Evolutionary conservation across 37 sponge, comb jelly and placozoan species (phyloP).

Genomic region (Crambe crambe): DNA sequence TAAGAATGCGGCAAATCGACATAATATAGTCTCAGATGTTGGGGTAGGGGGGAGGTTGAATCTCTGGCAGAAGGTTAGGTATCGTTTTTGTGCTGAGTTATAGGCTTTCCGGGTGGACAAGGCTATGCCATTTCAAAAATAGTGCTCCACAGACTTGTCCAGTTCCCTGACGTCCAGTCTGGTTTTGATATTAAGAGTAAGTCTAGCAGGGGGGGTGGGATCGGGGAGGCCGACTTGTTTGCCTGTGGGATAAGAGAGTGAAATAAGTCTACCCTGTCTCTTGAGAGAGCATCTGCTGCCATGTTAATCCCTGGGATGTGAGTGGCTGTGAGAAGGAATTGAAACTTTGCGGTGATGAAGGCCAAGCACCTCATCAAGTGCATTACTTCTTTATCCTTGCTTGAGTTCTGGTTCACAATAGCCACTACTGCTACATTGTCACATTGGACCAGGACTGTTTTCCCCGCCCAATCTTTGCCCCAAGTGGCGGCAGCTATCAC

Average conservation of each 20-base stretch:
- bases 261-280: not conserved
- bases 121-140: not conserved
- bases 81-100: slow-evolving; percentile 9
- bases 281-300: not conserved
- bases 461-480: not conserved
- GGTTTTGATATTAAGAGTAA: not conserved
- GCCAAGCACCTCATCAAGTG: not conserved
- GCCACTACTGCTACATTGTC: not conserved
- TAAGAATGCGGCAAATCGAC: too few species aligned
- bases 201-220: not conserved
- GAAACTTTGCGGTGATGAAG: not conserved
- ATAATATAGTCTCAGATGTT: slow-evolving; percentile 18
- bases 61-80: slow-evolving; percentile 27
- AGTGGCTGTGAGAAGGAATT: not conserved
- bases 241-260: not conserved
- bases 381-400: not conserved
- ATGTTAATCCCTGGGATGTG: not conserved
- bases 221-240: not conserved
- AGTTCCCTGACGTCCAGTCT: slow-evolving; percentile 1
- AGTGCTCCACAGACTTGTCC: not conserved
- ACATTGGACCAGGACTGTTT: not conserved
- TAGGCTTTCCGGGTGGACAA: not conserved
- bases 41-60: slow-evolving; percentile 16
- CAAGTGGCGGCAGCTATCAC: not conserved
- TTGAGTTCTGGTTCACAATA: not conserved